Conservation (phyloP, 2,113 vertebrate genomes). For the Peromyscus maniculatus region DNA sequence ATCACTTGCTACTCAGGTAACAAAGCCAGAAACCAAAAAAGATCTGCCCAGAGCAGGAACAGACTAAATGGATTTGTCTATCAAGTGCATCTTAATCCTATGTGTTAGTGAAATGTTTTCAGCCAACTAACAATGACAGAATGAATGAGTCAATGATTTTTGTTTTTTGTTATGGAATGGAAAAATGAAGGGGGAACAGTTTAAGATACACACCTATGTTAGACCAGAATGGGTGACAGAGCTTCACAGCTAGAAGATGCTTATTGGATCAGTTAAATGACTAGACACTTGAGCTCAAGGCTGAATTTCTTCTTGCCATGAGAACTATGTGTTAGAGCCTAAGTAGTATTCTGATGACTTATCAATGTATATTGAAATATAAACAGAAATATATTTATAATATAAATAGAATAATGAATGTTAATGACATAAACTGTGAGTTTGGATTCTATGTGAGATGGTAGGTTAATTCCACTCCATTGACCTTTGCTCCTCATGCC, state of each 20-base stretch:
- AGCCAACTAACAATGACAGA: constrained; percentile 49
- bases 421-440: constrained; percentile 18
- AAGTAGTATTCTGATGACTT: neutral
- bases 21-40: constrained; percentile 44
- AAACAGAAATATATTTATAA: constrained; percentile 22
- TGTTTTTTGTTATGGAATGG: neutral
- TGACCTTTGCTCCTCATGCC: constrained; percentile 25
- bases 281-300: neutral
- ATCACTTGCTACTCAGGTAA: constrained; percentile 63
- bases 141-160: constrained; percentile 42
- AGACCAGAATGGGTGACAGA: constrained; percentile 2
- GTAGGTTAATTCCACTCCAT: neutral
- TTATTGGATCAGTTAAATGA: constrained; percentile 32
- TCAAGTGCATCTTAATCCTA: constrained; percentile 67
- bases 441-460: neutral
- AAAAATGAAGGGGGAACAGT: neutral
- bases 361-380: constrained; percentile 16
- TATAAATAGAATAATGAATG: constrained; percentile 27
- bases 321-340: constrained; percentile 1
- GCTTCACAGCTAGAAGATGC: neutral
- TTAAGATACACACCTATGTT: constrained; percentile 42
- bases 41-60: constrained; percentile 68
- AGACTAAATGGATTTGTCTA: constrained; percentile 65
- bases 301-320: constrained; percentile 32
- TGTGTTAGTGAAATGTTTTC: constrained; percentile 67